phyloP scores from a whole-genome alignment of 92 coral and sea anemone genomes.

The Nematostella vectensis region DNA sequence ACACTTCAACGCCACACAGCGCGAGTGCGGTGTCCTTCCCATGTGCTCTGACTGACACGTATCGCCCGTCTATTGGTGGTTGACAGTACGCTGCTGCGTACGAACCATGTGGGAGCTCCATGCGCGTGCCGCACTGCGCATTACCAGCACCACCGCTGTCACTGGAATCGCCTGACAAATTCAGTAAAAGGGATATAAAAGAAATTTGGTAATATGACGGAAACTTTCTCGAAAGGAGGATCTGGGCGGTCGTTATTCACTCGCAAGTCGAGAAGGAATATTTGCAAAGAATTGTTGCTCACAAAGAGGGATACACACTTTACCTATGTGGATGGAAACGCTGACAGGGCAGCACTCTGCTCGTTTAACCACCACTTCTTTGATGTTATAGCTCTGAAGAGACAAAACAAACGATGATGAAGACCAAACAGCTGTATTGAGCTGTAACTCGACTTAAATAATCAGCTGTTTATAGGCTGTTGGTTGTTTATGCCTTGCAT shows the following conservation, averaged over 20 bases:
- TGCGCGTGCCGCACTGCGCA: constrained; percentile 16
- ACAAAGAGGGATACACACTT: too few species aligned
- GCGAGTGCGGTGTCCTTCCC: constrained; percentile 6
- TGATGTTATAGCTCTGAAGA: constrained; percentile 1
- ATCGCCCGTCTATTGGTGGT: constrained; percentile 22
- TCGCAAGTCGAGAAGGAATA: too few species aligned
- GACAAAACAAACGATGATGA: too few species aligned
- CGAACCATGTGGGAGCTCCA: constrained; percentile 7
- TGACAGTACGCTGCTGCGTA: constrained; percentile 12
- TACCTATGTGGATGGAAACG: constrained; percentile 6
- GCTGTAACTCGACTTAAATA: too few species aligned
- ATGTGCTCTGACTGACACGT: constrained; percentile 6
- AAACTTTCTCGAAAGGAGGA: too few species aligned
- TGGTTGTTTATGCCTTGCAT: too few species aligned
- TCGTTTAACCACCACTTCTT: constrained; percentile 9
- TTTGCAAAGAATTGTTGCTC: too few species aligned
- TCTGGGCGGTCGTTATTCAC: too few species aligned
- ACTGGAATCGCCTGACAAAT: constrained; percentile 1
- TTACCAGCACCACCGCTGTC: constrained; percentile 5
- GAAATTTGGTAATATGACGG: too few species aligned
- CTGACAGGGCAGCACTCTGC: constrained; percentile 20
- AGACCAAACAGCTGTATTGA: too few species aligned
- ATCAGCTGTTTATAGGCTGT: too few species aligned
- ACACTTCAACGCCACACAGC: constrained; percentile 31
- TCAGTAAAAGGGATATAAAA: too few species aligned